Evolutionary conservation across 2,888 invertebrate genomes (phyloP).

Genomic region (Coleophora deauratella): DNA sequence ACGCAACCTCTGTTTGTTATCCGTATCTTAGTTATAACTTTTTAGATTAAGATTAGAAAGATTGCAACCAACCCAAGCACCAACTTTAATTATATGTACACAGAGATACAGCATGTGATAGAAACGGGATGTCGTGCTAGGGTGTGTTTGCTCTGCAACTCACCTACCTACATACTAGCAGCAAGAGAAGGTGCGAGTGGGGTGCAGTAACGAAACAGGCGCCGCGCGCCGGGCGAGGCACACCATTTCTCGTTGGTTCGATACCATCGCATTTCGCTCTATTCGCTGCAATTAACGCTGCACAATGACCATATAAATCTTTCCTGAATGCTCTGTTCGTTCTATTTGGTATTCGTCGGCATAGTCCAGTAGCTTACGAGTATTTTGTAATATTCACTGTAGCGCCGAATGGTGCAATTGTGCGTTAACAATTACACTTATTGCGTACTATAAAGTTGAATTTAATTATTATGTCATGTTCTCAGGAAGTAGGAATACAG

Average conservation of each 20-base stretch:
- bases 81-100: slow-evolving; percentile 23
- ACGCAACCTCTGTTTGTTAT: slow-evolving; percentile 29
- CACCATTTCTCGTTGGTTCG: slow-evolving; percentile 55
- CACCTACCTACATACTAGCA: no score
- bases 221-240: no score
- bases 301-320: slow-evolving; percentile 71
- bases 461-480: slow-evolving; percentile 40
- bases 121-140: slow-evolving; percentile 21
- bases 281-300: slow-evolving; percentile 68
- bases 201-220: slow-evolving; percentile 30
- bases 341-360: slow-evolving; percentile 39
- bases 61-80: no score
- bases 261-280: slow-evolving; percentile 62
- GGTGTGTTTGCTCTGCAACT: slow-evolving; percentile 29
- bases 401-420: slow-evolving; percentile 1
- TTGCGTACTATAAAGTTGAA: slow-evolving; percentile 22
- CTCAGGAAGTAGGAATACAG: slow-evolving; percentile 23
- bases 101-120: slow-evolving; percentile 26
- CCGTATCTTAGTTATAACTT: slow-evolving; percentile 9
- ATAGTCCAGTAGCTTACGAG: slow-evolving; percentile 30
- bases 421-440: slow-evolving; percentile 9
- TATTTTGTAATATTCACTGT: slow-evolving; percentile 13
- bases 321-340: slow-evolving; percentile 52
- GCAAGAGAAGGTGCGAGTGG: slow-evolving; percentile 35
- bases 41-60: no score